Base-by-base conservation (phyloP, 2,888 invertebrate species). In the Tetheella fluctuosa region DNA sequence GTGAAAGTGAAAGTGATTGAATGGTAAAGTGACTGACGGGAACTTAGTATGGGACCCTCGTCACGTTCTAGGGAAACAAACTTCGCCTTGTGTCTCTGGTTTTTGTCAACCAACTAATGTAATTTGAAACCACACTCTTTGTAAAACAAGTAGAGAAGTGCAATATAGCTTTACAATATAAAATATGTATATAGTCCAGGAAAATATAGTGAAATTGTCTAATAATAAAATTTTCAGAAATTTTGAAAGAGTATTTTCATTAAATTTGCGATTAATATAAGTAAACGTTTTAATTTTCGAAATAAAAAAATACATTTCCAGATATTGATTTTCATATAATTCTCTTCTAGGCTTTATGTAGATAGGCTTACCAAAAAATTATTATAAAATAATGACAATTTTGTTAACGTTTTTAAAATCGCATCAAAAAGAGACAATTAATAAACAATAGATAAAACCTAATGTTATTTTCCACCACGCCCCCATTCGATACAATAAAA, bases 1-100 rank as follows among this genome's bases (percentile, higher is more conserved):
- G 48, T 54, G 53, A 59, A 78, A 82, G 76, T 74, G 78, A 79
- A 73, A 80, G 83, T 83, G 84, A 86, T 85, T 82, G 85, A 83
- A 82, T 77, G 78, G 62, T 67, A 67, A 61, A 64, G 64, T 66
- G 73, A 73, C 72, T 30, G 69, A 77, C 72, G 69, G 70, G 63
- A 77, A 74, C 68, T 48, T 48, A 48, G 48, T 48, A 76, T 71
- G 70, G 59, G 59, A 77, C 81, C 83, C 80, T 81, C 71, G 77
- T 84, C 83, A 81, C 60, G 54, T 17, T 30, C 5, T 28, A 28
- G 17, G 54, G 39, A 39, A 28, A 54, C 28, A 54, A 17, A 30
- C 54, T 30, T 30, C 30, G 17, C 54, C 25, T 48, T 48, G 20
- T 20, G 48, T 48, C 48, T n/a, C 20, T 48, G 48, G 62, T 63